Evolutionary conservation across 2,113 vertebrate genomes (phyloP), one percentile per base, ranked within the genome.

Genomic region (Seriola rivoliana): DNA sequence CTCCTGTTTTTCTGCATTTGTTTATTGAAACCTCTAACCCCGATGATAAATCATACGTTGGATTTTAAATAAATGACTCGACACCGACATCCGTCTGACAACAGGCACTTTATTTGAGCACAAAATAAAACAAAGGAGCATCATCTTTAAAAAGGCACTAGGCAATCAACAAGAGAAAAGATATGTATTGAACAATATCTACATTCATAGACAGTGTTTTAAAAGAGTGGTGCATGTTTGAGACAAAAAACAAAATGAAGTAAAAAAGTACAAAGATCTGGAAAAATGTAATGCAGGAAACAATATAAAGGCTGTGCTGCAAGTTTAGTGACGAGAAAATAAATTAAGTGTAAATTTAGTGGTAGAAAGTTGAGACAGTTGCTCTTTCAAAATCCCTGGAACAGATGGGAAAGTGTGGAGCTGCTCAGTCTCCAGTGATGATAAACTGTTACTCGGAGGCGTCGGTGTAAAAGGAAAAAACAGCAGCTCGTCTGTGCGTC

Each of bases 21-120:
- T 36, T 36, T 36, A 36, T 3, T 44, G 42, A 44, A 11, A 44
- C 42, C 10, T 44, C 42, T 2, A 44, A 44, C 10, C 42, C 42
- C 3, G 11, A 12, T 44, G 12, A 12, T 44, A 4, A 3, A 13
- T 44, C 4, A 16, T 29, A 29, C 4, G 12, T 46, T 19, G 48
- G 16, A 50, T 7, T 7, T 50, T 0, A 16, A 44, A 64, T 44
- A 42, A 74, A 40, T n/a, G 3, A 52, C 4, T 32, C 0, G 4
- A 69, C 42, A 3, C 9, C 1, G 44, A 62, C 36, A 10, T 38
- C 32, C 1, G 3, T 71, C 42, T 38, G 62, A 73, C 42, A 62
- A 14, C 14, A 48, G 52, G 60, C 60, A 77, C 21, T 73, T 77
- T 76, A 77, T 77, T 81, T 40, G 17, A 81, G 48, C 70, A 80